Evolutionary conservation across 2,113 vertebrate species (phyloP).

Genomic region (Talpa occidentalis): DNA sequence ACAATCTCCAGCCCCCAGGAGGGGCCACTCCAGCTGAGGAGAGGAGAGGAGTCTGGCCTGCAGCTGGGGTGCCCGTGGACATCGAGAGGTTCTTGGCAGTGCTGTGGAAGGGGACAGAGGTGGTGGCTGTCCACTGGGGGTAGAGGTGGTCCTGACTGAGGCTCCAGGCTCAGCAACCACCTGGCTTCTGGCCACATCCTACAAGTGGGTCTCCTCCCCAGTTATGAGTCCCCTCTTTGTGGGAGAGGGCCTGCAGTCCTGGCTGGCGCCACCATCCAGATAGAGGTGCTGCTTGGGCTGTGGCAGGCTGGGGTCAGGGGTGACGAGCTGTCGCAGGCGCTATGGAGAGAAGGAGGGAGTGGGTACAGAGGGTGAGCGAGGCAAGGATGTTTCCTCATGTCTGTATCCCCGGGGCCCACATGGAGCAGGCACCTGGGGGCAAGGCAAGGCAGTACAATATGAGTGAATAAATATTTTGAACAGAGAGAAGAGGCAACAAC

Average conservation of each 20-base stretch:
- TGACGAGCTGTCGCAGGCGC: constrained; percentile 84
- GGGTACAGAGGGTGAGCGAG: constrained; percentile 34
- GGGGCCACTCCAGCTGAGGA: background rate
- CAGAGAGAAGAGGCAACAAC: background rate
- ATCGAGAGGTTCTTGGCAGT: background rate
- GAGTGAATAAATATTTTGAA: background rate
- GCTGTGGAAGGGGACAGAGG: background rate
- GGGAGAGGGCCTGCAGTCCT: background rate
- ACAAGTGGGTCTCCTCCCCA: constrained; percentile 86
- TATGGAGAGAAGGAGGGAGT: constrained; percentile 67
- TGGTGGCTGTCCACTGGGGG: background rate
- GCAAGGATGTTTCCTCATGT: background rate
- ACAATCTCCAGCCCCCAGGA: background rate
- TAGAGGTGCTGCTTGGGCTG: constrained; percentile 65
- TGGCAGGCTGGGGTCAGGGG: constrained; percentile 83
- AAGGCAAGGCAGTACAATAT: fast-evolving
- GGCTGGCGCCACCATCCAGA: fast-evolving
- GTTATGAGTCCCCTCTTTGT: constrained; percentile 76
- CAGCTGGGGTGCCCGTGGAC: fast-evolving
- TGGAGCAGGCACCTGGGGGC: background rate
- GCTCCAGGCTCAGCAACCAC: background rate
- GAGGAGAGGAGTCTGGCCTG: background rate
- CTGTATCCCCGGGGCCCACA: background rate
- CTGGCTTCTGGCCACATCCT: background rate
- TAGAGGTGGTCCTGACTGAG: background rate